phyloP scores from a whole-genome alignment of 2,888 invertebrate genomes.

The Crepidodera aurea region DNA sequence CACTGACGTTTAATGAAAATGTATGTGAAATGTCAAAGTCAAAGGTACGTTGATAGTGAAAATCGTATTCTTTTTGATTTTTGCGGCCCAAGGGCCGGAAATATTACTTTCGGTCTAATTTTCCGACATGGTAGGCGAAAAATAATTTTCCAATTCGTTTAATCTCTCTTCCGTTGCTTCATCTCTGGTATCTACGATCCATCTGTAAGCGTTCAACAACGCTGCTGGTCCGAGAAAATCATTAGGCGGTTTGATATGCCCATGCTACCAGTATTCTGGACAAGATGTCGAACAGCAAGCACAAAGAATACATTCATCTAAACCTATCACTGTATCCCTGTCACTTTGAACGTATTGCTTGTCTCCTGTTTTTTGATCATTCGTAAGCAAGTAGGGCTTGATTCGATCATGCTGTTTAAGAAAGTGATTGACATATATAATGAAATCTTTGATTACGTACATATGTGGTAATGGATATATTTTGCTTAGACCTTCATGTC shows the following conservation, averaged over 20 bases:
- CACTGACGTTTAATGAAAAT: too few species aligned
- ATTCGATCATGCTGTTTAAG: conserved; percentile 70
- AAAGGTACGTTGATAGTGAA: too few species aligned
- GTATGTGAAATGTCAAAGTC: too few species aligned
- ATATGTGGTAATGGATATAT: conserved; percentile 82
- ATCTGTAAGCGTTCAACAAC: conserved; percentile 74
- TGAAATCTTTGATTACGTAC: conserved; percentile 78
- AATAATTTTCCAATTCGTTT: conserved; percentile 70
- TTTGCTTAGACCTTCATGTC: conserved; percentile 41
- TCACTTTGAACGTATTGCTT: conserved; percentile 72
- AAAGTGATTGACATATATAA: conserved; percentile 69
- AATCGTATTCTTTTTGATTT: too few species aligned
- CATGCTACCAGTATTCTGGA: conserved; percentile 90
- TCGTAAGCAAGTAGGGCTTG: conserved; percentile 74
- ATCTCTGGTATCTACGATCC: conserved; percentile 80
- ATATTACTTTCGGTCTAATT: too few species aligned
- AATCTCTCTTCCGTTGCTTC: conserved; percentile 69
- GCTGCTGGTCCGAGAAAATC: conserved; percentile 83
- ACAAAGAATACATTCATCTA: conserved; percentile 83
- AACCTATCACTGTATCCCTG: conserved; percentile 73
- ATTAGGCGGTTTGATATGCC: conserved; percentile 61
- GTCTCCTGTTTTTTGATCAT: conserved; percentile 57
- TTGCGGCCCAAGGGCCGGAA: too few species aligned
- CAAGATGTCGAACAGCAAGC: conserved; percentile 84
- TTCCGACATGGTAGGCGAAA: too few species aligned